A percentile compares a stretch with the other conserved stretches of the same genome.
These are phyloP conservation scores for Tetramorium bicarinatum DNA, from an alignment of 2,888 invertebrate genomes.

Conservation along the genomic window DNA sequence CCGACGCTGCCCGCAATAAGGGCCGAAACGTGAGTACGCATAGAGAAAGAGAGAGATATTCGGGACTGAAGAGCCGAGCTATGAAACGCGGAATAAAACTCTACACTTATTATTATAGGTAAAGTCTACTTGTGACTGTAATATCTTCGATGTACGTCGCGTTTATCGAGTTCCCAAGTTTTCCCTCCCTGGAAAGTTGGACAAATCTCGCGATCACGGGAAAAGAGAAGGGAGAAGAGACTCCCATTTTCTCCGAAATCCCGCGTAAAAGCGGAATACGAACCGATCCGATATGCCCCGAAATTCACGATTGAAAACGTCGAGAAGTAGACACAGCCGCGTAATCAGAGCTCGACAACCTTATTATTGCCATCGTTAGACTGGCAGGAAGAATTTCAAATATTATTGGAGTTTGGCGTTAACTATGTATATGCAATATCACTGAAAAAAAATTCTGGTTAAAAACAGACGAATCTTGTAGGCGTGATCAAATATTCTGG, in stretches of 20 bases:
- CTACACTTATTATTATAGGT: background rate
- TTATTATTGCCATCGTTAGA: slow-evolving; percentile 24
- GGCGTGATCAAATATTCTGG: no score
- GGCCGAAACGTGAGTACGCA: slow-evolving; percentile 5
- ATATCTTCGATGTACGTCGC: slow-evolving; percentile 41
- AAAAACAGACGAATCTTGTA: no score
- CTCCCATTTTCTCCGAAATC: background rate
- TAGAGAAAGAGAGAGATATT: no score
- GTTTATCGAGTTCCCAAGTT: slow-evolving; percentile 47
- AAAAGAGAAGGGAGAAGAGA: background rate
- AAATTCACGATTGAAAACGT: slow-evolving; percentile 35
- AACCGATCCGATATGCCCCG: background rate
- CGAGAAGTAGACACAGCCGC: slow-evolving; percentile 8
- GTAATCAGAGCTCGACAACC: slow-evolving; percentile 20
- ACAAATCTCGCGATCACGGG: background rate
- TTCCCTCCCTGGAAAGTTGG: background rate
- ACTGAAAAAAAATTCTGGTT: no score
- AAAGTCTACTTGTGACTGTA: slow-evolving; percentile 7
- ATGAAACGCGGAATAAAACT: slow-evolving; percentile 12
- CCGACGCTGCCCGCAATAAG: background rate
- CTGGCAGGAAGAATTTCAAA: background rate
- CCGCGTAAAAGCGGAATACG: slow-evolving; percentile 24
- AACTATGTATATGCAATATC: background rate
- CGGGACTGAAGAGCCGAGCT: background rate
- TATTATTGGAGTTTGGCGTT: background rate